phyloP scores from a whole-genome alignment of 2,888 invertebrate genomes.

The Diaphora mendica region DNA sequence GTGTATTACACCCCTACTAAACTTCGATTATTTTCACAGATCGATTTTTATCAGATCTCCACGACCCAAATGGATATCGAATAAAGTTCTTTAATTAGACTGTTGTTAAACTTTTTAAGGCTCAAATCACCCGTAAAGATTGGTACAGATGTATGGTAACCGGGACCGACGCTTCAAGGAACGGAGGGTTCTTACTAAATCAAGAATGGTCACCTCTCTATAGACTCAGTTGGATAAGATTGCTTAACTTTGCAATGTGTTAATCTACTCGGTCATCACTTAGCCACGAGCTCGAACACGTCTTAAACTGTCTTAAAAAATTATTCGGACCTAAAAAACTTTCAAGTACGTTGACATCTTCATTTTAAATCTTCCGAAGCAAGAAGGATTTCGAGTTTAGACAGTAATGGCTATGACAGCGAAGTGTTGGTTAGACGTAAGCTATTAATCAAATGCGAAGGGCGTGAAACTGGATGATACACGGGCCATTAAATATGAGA shows the following conservation, averaged over 20 bases:
- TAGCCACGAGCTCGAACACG: background rate
- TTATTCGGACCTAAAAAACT: background rate
- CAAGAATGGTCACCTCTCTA: too few relatives aligned
- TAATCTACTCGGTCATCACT: too few relatives aligned
- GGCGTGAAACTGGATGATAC: slow-evolving; percentile 59
- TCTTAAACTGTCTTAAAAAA: background rate
- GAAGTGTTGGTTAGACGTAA: slow-evolving; percentile 57
- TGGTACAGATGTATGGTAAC: background rate
- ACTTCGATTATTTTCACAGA: too few relatives aligned
- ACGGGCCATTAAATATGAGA: slow-evolving; percentile 47
- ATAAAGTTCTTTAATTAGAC: too few relatives aligned
- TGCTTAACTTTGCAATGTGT: too few relatives aligned
- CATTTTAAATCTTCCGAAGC: slow-evolving; percentile 10
- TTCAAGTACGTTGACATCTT: slow-evolving; percentile 1
- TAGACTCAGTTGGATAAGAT: too few relatives aligned
- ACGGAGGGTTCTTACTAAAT: too few relatives aligned
- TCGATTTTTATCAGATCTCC: too few relatives aligned
- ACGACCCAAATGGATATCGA: too few relatives aligned
- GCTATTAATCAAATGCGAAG: slow-evolving; percentile 62
- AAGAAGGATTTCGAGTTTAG: slow-evolving; percentile 18
- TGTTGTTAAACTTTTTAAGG: too few relatives aligned
- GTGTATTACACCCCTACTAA: too few relatives aligned
- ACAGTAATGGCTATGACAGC: slow-evolving; percentile 37
- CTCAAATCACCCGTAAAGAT: background rate
- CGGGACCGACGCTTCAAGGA: too few relatives aligned